These are phyloP conservation scores for Thunnus albacares DNA, from an alignment of 2,797 vertebrate genomes.

Conservation along the genomic window DNA sequence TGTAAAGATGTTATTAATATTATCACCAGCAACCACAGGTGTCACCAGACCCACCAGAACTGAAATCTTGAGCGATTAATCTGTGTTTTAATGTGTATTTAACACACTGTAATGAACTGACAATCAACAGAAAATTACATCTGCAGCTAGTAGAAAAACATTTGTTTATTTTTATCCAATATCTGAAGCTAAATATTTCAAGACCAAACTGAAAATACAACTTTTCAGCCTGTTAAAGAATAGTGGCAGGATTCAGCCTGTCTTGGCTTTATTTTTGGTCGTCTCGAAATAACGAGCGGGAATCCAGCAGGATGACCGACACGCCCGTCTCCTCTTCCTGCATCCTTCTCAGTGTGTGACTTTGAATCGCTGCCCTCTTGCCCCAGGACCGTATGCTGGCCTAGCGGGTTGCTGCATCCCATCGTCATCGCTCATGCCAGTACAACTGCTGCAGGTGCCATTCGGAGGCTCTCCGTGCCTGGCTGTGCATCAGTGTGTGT, in stretches of 20 bases:
- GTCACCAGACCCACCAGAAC: too few relatives aligned
- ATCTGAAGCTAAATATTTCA: neutral
- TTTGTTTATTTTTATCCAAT: too few relatives aligned
- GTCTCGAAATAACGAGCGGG: conserved; percentile 5
- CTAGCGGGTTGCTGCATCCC: conserved; percentile 64
- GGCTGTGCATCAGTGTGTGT: conserved; percentile 31
- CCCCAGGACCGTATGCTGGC: conserved; percentile 77
- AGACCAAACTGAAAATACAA: neutral
- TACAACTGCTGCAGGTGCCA: conserved; percentile 56
- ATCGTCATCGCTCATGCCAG: conserved; percentile 51
- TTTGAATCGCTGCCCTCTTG: conserved; percentile 73
- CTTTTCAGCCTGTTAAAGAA: neutral
- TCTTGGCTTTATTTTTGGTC: conserved; percentile 21
- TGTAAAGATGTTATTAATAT: neutral
- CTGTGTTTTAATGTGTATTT: too few relatives aligned
- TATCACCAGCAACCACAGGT: neutral
- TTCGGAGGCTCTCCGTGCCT: conserved; percentile 24
- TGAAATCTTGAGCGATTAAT: too few relatives aligned
- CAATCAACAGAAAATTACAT: too few relatives aligned
- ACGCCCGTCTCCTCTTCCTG: conserved; percentile 29
- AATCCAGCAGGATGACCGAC: conserved; percentile 23
- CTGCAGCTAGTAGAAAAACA: too few relatives aligned
- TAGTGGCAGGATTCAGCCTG: neutral
- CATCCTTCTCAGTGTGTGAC: conserved; percentile 57
- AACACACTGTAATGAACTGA: too few relatives aligned